phyloP scores from a whole-genome alignment of 2,113 vertebrate species.

The Aptenodytes forsteri region DNA sequence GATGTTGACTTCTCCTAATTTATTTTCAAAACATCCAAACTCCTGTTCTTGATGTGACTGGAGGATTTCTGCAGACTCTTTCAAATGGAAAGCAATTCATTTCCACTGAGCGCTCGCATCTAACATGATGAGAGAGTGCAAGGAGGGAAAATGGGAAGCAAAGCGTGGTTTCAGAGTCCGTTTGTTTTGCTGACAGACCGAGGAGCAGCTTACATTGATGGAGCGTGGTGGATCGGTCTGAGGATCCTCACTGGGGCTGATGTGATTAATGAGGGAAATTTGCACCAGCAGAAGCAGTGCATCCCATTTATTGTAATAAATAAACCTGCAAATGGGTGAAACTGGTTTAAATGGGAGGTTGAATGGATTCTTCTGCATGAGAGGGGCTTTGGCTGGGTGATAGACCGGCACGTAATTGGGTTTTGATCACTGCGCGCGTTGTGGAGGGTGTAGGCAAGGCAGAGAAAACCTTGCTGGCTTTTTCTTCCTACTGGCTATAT shows the following conservation, averaged over 20 bases:
- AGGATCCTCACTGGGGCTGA: not conserved
- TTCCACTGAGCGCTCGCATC: not conserved
- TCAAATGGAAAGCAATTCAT: not conserved
- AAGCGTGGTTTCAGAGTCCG: not conserved
- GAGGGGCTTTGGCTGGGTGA: not conserved
- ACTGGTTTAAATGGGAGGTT: not conserved
- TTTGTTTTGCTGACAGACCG: not conserved
- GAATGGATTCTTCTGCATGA: not conserved
- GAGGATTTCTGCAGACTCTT: not conserved
- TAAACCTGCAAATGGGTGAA: not conserved
- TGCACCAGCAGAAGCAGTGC: not conserved
- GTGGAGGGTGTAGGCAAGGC: not conserved
- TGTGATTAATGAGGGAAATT: not conserved
- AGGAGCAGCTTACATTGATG: not conserved
- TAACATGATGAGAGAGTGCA: not conserved
- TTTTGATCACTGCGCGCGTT: not conserved
- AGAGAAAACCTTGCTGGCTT: fast-evolving
- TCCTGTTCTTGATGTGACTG: not conserved
- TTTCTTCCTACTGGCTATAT: not conserved
- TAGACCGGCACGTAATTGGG: fast-evolving
- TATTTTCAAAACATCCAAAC: not conserved
- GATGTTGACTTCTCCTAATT: not conserved
- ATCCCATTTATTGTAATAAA: not conserved
- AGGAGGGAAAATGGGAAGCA: not conserved
- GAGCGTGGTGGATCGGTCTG: not conserved